Base-by-base conservation (phyloP, 1,140 invertebrate species). In the Plutomurus gul region DNA sequence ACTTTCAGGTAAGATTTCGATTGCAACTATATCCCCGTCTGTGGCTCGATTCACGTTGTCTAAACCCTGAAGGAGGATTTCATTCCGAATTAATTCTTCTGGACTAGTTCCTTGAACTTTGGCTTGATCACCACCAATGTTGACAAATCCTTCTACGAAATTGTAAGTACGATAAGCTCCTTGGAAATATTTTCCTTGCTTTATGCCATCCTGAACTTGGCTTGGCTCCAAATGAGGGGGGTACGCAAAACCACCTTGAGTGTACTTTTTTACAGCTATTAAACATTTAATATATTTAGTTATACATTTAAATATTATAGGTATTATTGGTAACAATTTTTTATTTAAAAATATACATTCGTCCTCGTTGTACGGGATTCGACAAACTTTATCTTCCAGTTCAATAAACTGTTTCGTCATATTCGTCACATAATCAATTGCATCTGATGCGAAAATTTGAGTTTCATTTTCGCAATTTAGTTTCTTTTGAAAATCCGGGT, bases 91-190 rank as follows among this genome's bases (percentile, higher is more conserved):
- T 13, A 79, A 47, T 47, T 73, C 75, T 3, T 76, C 78, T 36
- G 56, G 27, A 20, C 71, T 70, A 49, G 39, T 75, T 10, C 18
- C 4, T 20, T 40, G 22, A 33, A 22, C 7, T 8, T 77, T 16
- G n/a, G 75, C 92, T 51, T 94, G 92, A 84, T 89, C 90, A 18
- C 89, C 89, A 84, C 93, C 93, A 0, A 96, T 91, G 86, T 90
- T 93, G 10, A 97, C 94, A 84, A 88, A 92, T n/a, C 95, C 97
- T 89, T 99, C 97, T 1, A 98, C 88, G 85, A 95, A 99, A 87
- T 99, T 99, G 84, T 97, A 95, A 79, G 93, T 88, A 76, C 91
- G 89, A 86, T 96, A 96, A 1, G 91, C 90, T 13, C 96, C 97
- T 87, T 98, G 95, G 27, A 93, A 84, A 33, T 94, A 87, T 84